Percentiles rank a stretch among this genome's conserved stretches.
Conservation (phyloP, 2,888 invertebrate genomes). For the Drosophila differens region DNA sequence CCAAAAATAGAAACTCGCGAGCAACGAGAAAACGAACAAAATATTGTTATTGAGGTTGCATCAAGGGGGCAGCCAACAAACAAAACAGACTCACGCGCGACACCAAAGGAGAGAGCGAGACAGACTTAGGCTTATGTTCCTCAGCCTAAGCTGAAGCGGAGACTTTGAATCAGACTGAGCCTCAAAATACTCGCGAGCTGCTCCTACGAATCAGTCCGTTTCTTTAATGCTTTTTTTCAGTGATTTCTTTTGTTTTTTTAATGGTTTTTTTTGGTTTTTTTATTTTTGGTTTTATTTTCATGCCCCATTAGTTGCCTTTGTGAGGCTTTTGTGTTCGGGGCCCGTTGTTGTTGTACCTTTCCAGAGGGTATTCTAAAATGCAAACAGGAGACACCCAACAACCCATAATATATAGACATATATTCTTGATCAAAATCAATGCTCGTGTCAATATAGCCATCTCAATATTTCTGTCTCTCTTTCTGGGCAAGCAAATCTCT, state of each 20-base stretch:
- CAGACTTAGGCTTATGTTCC: constrained; percentile 13
- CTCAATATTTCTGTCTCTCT: not conserved
- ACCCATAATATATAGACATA: not conserved
- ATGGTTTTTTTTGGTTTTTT: constrained; percentile 25
- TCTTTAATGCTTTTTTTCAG: constrained; percentile 11
- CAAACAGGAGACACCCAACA: not conserved
- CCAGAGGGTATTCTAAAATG: not conserved
- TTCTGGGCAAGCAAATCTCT: not conserved
- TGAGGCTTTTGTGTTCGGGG: constrained; percentile 44
- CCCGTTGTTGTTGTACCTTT: constrained; percentile 4
- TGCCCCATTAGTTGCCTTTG: constrained; percentile 59
- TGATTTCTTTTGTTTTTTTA: constrained; percentile 16
- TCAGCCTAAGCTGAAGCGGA: constrained; percentile 8
- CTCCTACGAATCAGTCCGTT: constrained; percentile 5
- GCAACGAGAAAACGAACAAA: constrained; percentile 54
- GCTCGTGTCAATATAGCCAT: not conserved
- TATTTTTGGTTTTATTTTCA: constrained; percentile 37
- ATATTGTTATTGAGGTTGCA: constrained; percentile 71
- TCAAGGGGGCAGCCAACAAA: constrained; percentile 42
- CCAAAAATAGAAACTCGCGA: constrained; percentile 52
- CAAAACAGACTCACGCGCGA: constrained; percentile 19
- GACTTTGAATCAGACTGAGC: constrained; percentile 7
- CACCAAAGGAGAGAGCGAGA: not conserved
- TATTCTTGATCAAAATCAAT: not conserved
- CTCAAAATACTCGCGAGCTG: constrained; percentile 7